phyloP scores from a whole-genome alignment of 2,797 vertebrate genomes.

The Crypturellus tataupa region DNA sequence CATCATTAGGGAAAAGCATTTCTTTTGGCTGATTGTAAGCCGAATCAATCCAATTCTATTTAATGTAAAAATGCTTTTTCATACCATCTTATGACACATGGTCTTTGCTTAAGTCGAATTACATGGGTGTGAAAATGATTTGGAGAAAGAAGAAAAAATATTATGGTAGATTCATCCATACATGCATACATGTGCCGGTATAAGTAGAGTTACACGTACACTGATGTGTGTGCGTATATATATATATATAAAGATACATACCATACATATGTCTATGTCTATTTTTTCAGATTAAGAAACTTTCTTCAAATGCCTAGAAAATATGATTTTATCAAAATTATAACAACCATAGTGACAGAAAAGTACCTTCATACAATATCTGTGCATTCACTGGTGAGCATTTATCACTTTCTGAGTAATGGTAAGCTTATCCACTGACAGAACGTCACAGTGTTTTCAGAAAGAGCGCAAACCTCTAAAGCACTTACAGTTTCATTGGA shows the following conservation, averaged over 20 bases:
- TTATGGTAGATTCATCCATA: background rate
- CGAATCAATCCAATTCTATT: background rate
- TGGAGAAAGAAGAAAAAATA: background rate
- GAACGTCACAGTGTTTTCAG: background rate
- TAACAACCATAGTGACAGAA: constrained; percentile 61
- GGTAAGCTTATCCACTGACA: constrained; percentile 11
- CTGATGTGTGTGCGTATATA: background rate
- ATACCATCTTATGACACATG: background rate
- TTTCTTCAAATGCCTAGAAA: constrained; percentile 45
- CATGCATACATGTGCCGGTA: background rate
- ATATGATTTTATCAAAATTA: constrained; percentile 13
- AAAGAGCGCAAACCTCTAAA: constrained; percentile 17
- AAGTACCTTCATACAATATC: constrained; percentile 37
- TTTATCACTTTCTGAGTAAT: constrained; percentile 67
- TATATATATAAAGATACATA: background rate
- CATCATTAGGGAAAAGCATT: background rate
- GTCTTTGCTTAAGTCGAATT: background rate
- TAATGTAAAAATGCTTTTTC: background rate
- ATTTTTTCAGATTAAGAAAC: constrained; percentile 48
- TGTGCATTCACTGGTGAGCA: background rate
- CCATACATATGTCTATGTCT: background rate
- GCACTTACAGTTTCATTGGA: background rate
- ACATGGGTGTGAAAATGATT: background rate
- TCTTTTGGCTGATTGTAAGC: background rate
- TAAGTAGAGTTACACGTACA: background rate